These are phyloP conservation scores for Vidua chalybeata DNA, from an alignment of 2,113 vertebrate species.

Conservation along the genomic window DNA sequence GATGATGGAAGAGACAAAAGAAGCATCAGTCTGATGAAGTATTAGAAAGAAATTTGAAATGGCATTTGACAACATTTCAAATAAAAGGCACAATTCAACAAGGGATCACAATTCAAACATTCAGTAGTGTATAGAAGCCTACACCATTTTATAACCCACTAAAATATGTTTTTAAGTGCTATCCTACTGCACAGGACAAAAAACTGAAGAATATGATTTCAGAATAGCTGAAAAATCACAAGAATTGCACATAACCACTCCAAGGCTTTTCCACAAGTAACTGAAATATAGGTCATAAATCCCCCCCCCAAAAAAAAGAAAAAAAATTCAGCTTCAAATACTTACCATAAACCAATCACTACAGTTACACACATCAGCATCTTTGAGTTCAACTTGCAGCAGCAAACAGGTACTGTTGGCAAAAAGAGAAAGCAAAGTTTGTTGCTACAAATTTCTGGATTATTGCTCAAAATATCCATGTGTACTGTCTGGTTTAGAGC, in stretches of 20 bases:
- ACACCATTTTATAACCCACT: neutral
- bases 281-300: slow-evolving; percentile 17
- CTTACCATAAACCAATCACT: neutral
- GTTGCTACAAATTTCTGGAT: neutral
- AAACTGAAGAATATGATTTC: neutral
- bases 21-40: neutral
- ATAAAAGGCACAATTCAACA: neutral
- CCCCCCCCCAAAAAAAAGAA: neutral
- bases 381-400: neutral
- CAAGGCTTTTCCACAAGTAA: neutral
- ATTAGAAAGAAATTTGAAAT: neutral
- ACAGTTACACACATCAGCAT: slow-evolving; percentile 19
- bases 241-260: neutral
- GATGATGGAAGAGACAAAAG: neutral
- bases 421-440: neutral
- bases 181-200: neutral
- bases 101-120: neutral
- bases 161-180: neutral
- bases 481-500: neutral
- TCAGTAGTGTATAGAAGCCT: neutral
- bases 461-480: neutral
- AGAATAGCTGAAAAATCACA: neutral
- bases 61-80: neutral
- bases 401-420: neutral
- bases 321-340: neutral